Conservation (phyloP, 2,113 vertebrate genomes). For the Alligator sinensis region DNA sequence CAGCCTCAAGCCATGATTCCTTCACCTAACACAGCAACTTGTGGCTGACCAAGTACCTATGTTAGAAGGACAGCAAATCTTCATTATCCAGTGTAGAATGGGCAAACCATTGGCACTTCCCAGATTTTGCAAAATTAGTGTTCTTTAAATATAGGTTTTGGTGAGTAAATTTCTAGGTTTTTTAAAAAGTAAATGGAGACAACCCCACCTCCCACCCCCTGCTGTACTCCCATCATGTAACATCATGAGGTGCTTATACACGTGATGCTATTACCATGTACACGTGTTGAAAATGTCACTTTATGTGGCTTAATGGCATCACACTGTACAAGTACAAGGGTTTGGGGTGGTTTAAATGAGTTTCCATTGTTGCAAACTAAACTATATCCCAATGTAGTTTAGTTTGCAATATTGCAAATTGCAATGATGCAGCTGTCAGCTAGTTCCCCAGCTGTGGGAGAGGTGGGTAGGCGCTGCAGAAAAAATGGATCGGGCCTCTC, state of each 20-base stretch:
- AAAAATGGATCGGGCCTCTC: no score
- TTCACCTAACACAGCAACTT: background rate
- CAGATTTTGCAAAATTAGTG: background rate
- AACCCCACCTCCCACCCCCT: background rate
- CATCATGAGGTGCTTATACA: background rate
- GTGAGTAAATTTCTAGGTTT: background rate
- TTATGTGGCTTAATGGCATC: no score
- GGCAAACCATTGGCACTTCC: background rate
- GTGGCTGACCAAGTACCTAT: rapidly evolving
- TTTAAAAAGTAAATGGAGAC: background rate
- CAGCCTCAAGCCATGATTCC: rapidly evolving
- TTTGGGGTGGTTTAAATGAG: no score
- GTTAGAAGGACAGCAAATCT: background rate
- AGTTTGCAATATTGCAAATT: no score
- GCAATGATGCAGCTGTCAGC: no score
- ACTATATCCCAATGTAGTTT: no score
- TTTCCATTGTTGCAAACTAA: no score
- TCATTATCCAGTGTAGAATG: background rate
- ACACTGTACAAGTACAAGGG: no score
- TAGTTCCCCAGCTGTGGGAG: no score
- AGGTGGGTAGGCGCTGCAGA: no score
- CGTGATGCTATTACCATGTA: no score
- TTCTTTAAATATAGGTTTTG: background rate
- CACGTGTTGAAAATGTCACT: no score
- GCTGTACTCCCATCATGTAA: background rate